Base-by-base conservation (phyloP, 2,888 invertebrate species). In the Stomorhina lunata region DNA sequence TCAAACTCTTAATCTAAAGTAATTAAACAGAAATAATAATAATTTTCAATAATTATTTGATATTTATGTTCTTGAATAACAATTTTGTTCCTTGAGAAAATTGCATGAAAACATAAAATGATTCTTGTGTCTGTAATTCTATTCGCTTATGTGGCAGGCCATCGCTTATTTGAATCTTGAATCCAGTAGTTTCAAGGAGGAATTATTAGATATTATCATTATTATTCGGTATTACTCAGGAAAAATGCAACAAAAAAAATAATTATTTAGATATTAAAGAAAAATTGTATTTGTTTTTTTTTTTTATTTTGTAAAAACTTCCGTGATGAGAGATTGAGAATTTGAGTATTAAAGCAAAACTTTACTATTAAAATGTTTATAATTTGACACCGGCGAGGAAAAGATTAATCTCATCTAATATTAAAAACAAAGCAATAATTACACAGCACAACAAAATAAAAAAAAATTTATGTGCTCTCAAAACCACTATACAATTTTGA, bases 141-240 rank as follows among this genome's bases (percentile, higher is more conserved):
- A 2, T 2, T 10, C 17, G 6, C 1, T 9, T 12, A 29, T 43
- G 12, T 43, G 25, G 61, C 40, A 40, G 25, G 61, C 40, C 25
- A 27, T 61, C n/a, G 25, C 3, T 45, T 0, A 48, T 37, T 27
- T 37, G 6, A 10, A 6, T 32, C 20, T 57, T 45, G 32, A 22
- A 20, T 25, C 20, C 57, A 71, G 69, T 57, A 57, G 69, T 71
- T 71, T n/a, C 32, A 45, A 43, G n/a, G n/a, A n/a, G n/a, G n/a
- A n/a, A n/a, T n/a, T n/a, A 71, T 57, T 32, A 57, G 22, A 32
- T 71, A 71, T 45, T 45, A 45, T 57, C 57, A 22, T 32, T 45
- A 3, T 25, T 71, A n/a, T n/a, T n/a, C n/a, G n/a, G n/a, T 71
- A 57, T 10, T 20, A 15, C 2, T 17, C 22, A 6, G 5, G 4